These are phyloP conservation scores for Parnassius smintheus DNA, from an alignment of 2,888 invertebrate species.

Conservation along the genomic window DNA sequence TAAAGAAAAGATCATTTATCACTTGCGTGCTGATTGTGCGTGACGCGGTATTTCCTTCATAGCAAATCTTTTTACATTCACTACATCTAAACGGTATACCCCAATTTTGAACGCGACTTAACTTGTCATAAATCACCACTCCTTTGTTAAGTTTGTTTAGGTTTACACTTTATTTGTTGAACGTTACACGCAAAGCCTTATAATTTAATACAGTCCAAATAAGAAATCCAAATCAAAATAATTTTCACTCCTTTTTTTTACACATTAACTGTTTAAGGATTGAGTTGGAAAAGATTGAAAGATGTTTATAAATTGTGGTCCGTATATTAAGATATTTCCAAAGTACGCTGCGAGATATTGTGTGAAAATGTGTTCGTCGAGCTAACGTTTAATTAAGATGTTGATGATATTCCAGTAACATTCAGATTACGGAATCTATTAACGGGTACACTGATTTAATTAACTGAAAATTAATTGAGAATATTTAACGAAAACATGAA, in stretches of 20 bases:
- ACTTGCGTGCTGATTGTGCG: constrained; percentile 34
- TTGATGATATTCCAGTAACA: constrained; percentile 9
- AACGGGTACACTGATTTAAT: constrained; percentile 40
- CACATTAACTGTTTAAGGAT: too few species aligned
- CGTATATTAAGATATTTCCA: too few species aligned
- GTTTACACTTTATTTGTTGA: background rate
- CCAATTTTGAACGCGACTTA: constrained; percentile 1
- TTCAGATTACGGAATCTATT: constrained; percentile 5
- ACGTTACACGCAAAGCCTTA: background rate
- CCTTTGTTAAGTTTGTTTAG: constrained; percentile 7
- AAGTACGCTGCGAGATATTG: too few species aligned
- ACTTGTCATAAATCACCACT: constrained; percentile 16
- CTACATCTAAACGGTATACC: constrained; percentile 9
- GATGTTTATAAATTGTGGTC: too few species aligned
- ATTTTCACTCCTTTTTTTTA: too few species aligned
- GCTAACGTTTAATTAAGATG: constrained; percentile 17
- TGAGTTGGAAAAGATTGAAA: too few species aligned
- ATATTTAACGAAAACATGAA: background rate
- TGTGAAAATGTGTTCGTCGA: constrained; percentile 1
- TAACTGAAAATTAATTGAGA: constrained; percentile 36
- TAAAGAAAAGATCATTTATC: constrained; percentile 19
- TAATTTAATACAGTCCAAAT: background rate
- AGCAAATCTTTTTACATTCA: constrained; percentile 20
- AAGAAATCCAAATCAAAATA: too few species aligned
- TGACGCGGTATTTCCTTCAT: constrained; percentile 30